Evolutionary conservation across 2,797 vertebrate genomes (phyloP).

Genomic region (Meda fulgida): DNA sequence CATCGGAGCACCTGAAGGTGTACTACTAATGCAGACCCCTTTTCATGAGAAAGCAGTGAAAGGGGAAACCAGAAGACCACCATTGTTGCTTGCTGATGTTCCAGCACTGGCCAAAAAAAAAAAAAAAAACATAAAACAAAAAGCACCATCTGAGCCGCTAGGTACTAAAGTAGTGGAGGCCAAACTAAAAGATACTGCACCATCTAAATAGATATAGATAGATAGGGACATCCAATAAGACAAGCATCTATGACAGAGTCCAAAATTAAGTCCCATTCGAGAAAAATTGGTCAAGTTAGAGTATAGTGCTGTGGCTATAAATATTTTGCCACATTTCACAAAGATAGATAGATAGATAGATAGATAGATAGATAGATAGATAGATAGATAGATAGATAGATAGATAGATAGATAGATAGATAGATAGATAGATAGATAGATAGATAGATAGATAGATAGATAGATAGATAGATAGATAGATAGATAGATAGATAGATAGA

Average conservation of each 20-base stretch:
- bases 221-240: not conserved
- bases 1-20: not conserved
- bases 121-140: not conserved
- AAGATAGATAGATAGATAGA: not conserved
- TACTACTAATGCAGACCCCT: not conserved
- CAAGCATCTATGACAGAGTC: not conserved
- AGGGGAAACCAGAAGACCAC: not conserved
- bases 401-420: not conserved
- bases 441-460: not conserved
- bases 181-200: not conserved
- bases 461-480: too few species aligned
- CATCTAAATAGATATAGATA: not conserved
- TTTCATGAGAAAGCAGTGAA: not conserved
- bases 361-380: not conserved
- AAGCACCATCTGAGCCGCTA: not conserved
- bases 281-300: not conserved
- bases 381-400: not conserved
- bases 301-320: not conserved
- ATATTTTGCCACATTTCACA: not conserved
- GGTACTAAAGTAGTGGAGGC: not conserved
- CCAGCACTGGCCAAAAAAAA: not conserved
- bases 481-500: too few species aligned
- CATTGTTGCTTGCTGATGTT: not conserved
- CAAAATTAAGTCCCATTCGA: not conserved
- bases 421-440: not conserved